A percentile compares a stretch with the other conserved stretches of the same genome.
Evolutionary conservation across 2,888 invertebrate species (phyloP).

Genomic region (Nomada flava): DNA sequence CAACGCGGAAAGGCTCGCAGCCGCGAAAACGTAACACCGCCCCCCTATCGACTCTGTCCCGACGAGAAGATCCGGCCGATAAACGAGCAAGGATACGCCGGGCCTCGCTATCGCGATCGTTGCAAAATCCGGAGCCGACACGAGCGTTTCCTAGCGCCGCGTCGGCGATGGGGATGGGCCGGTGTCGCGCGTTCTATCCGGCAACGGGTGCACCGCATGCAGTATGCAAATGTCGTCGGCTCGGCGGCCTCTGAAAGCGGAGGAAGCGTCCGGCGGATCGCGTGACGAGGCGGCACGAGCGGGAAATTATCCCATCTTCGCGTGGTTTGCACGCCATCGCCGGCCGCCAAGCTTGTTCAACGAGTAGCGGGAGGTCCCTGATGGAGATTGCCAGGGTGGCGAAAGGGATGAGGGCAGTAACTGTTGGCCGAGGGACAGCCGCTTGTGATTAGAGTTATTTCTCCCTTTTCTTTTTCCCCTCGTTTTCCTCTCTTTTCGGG

Average conservation of each 20-base stretch:
- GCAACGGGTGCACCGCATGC: slow-evolving; percentile 36
- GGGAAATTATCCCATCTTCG: slow-evolving; percentile 76
- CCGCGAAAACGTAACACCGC: slow-evolving; percentile 41
- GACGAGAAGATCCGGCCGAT: slow-evolving; percentile 46
- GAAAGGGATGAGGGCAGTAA: too few relatives aligned
- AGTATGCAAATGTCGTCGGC: slow-evolving; percentile 67
- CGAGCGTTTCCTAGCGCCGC: slow-evolving; percentile 23
- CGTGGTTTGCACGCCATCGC: slow-evolving; percentile 61
- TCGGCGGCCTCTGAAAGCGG: slow-evolving; percentile 39
- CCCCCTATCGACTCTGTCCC: background rate
- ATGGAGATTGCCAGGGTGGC: slow-evolving; percentile 36
- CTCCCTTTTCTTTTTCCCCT: too few relatives aligned
- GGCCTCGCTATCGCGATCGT: slow-evolving; percentile 47
- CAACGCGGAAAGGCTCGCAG: slow-evolving; percentile 22
- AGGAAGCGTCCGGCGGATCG: slow-evolving; percentile 65
- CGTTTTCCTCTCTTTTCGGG: background rate
- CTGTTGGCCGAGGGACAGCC: background rate
- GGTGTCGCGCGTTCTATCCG: slow-evolving; percentile 47
- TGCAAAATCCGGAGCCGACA: slow-evolving; percentile 46
- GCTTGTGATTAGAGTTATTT: too few relatives aligned
- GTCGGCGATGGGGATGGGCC: slow-evolving; percentile 2
- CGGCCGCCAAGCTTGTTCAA: slow-evolving; percentile 41
- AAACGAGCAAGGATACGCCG: slow-evolving; percentile 44
- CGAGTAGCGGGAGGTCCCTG: slow-evolving; percentile 48
- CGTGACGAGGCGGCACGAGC: slow-evolving; percentile 74